phyloP scores from a whole-genome alignment of 2,888 invertebrate species.

The Orthosia gracilis region DNA sequence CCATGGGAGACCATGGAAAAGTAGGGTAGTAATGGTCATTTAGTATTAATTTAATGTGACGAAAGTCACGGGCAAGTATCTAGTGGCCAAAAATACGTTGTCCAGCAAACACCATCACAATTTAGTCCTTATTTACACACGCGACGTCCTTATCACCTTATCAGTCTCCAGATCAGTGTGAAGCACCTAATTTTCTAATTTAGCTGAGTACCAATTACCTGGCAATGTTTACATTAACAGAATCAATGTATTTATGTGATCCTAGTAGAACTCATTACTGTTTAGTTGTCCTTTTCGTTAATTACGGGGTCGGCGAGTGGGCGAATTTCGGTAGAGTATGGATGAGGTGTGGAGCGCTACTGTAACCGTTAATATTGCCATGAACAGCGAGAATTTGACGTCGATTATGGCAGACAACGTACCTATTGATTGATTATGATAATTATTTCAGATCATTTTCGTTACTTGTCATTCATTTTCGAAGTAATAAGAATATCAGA shows the following conservation, averaged over 20 bases:
- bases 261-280: conserved; percentile 73
- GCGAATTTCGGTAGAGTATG: conserved; percentile 22
- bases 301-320: conserved; percentile 64
- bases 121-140: conserved; percentile 28
- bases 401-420: too few species aligned
- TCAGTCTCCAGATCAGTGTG: conserved; percentile 39
- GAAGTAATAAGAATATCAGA: too few species aligned
- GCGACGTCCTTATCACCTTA: conserved; percentile 19
- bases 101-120: conserved; percentile 3
- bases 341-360: conserved; percentile 12
- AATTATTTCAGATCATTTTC: too few species aligned
- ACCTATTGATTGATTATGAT: too few species aligned
- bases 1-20: too few species aligned
- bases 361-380: too few species aligned
- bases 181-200: conserved; percentile 58
- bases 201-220: conserved; percentile 58
- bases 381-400: too few species aligned
- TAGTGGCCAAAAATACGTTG: conserved; percentile 2
- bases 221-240: conserved; percentile 59
- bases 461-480: too few species aligned
- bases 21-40: too few species aligned
- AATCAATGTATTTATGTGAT: conserved; percentile 72
- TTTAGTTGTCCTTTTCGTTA: conserved; percentile 74
- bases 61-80: not conserved
- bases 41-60: too few species aligned